Base-by-base conservation (phyloP, 2,113 vertebrate genomes). In the Gulo gulo region DNA sequence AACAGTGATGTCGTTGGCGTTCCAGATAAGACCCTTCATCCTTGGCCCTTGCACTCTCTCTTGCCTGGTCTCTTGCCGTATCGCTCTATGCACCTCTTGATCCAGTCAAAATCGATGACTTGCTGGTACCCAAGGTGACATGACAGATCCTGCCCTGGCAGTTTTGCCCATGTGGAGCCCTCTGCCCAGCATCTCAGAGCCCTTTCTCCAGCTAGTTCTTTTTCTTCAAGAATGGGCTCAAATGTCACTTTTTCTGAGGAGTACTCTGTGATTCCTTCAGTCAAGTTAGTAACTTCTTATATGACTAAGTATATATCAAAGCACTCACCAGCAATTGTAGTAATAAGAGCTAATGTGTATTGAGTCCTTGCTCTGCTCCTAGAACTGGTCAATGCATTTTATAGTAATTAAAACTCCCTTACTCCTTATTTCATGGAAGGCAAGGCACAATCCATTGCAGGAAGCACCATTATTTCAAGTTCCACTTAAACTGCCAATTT, bases 401-500 rank as follows among this genome's bases (percentile, higher is more conserved):
- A 86, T 0, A 80, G 34, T 91, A 65, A 91, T 93, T 92, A 94
- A 96, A 92, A 97, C 29, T 67, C 63, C 88, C 45, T 74, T 76
- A 76, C 67, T 63, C 74, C n/a, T 93, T 45, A 78, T 79, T 97
- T 90, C 23, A 39, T 63, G 14, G 42, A 79, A 79, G 69, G 57
- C 20, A 88, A 90, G 59, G 78, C 26, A 91, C 21, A 36, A 95
- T 0, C 93, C 84, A 84, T 26, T 94, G 6, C 57, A 92, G 88
- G 84, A 95, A 80, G 63, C 13, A 94, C 34, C 71, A 76, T 93
- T 81, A 88, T 63, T 85, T 91, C 69, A 91, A 73, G 57, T 65
- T 90, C 26, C 34, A 94, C 52, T n/a, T 95, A 94, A 97, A 73
- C 83, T 92, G 12, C 73, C 91, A 63, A 65, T 63, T 95, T 79